phyloP scores from a whole-genome alignment of 1,140 invertebrate genomes.

The silkworm (Bombyx mori) region DNA sequence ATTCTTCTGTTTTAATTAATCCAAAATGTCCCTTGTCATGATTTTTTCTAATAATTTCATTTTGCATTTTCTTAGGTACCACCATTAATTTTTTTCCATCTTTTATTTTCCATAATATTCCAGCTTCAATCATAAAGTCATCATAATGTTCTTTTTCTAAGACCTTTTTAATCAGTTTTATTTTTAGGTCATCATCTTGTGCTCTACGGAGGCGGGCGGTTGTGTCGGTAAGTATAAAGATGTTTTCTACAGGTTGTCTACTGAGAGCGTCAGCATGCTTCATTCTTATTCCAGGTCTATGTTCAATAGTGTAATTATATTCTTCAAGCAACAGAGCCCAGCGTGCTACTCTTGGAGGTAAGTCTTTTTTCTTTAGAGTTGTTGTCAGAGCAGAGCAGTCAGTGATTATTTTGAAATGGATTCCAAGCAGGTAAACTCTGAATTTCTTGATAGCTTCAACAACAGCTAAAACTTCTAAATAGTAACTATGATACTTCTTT shows the following conservation, averaged over 20 bases:
- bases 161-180: conserved; percentile 25
- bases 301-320: conserved; percentile 41
- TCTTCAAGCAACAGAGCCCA: conserved; percentile 32
- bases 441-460: conserved; percentile 67
- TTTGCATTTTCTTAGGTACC: conserved; percentile 29
- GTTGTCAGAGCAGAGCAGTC: conserved; percentile 45
- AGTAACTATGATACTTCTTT: conserved; percentile 55
- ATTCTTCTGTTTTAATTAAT: conserved; percentile 40
- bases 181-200: conserved; percentile 25
- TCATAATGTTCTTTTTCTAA: conserved; percentile 21
- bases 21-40: conserved; percentile 51
- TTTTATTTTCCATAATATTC: conserved; percentile 28
- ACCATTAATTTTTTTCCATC: conserved; percentile 24
- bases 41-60: conserved; percentile 28
- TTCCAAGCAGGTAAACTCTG: conserved; percentile 61
- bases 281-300: conserved; percentile 40
- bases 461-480: conserved; percentile 69
- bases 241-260: conserved; percentile 28
- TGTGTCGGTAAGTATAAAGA: conserved; percentile 14
- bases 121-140: conserved; percentile 23
- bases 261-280: conserved; percentile 60
- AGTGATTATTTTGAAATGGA: conserved; percentile 58
- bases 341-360: conserved; percentile 24
- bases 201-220: conserved; percentile 15
- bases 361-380: conserved; percentile 51